A percentile compares a stretch with the other conserved stretches of the same genome.
These are phyloP conservation scores for Daubentonia madagascariensis DNA, from an alignment of 2,113 vertebrate genomes.

Conservation along the genomic window DNA sequence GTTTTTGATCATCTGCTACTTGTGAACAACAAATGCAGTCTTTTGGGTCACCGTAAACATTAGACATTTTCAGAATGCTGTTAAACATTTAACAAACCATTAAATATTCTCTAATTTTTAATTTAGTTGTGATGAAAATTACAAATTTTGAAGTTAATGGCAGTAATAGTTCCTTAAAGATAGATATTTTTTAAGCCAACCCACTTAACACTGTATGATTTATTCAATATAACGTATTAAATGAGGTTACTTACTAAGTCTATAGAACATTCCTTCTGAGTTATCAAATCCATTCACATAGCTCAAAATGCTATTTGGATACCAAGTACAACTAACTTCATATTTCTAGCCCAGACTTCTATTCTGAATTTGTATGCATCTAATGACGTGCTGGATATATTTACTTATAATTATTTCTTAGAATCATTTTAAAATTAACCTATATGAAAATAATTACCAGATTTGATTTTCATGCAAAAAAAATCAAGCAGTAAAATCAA, in stretches of 20 bases:
- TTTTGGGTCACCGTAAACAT: neutral
- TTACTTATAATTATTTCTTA: neutral
- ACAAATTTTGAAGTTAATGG: neutral
- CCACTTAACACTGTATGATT: neutral
- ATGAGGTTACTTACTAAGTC: neutral
- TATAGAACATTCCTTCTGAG: neutral
- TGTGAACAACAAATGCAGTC: neutral
- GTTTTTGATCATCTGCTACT: neutral
- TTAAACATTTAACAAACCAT: neutral
- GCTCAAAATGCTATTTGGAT: neutral
- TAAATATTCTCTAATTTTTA: neutral
- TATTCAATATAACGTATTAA: neutral
- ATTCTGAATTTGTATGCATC: neutral
- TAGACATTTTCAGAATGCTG: neutral
- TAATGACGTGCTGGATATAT: neutral
- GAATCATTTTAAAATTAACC: neutral
- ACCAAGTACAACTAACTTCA: neutral
- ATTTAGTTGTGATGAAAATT: neutral
- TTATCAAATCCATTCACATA: neutral
- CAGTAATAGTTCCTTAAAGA: neutral
- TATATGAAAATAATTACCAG: neutral
- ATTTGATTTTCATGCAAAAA: neutral
- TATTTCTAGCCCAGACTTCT: neutral
- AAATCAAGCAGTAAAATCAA: neutral
- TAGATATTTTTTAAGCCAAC: neutral